Base-by-base conservation (phyloP, 1,140 invertebrate genomes). In the Papilio helenus region DNA sequence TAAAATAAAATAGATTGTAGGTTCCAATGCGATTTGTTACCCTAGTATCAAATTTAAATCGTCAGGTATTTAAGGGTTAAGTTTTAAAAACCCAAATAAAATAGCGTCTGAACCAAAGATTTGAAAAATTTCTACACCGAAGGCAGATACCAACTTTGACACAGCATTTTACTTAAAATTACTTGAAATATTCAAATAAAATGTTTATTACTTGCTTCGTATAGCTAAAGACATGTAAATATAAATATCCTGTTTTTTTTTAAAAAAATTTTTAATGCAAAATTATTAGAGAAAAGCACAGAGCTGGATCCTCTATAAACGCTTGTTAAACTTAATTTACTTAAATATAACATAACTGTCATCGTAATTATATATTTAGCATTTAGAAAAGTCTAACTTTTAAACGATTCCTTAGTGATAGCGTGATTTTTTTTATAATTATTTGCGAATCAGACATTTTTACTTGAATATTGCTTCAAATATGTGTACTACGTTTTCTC, bases 271-370 rank as follows among this genome's bases (percentile, higher is more conserved):
- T 7, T 1, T 18, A 29, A 68, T n/a, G n/a, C 26, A 68, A 68
- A 68, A 68, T 68, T 68, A 68, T 68, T 61, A 26, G 58, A 68
- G 14, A 68, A 29, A 29, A 68, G 14, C 61, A 29, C 14, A 34
- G 14, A 34, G 16, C 14, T 29, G 23, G 14, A 16, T 14, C 61
- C 61, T 68, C 61, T 29, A 61, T 61, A 68, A 68, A 68, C 26
- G 10, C 10, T 7, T 68, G 26, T 68, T 14, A 18, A 68, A 34
- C 29, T 34, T 68, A 34, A 68, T 20, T 61, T 61, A 61, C 20
- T 61, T 61, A 61, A 23, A 61, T 23, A 18, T 9, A 58, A 23
- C n/a, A 58, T 58, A 58, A 61, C 55, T 20, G 9, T 61, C 58
- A 0, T 61, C 23, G 3, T 61, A 61, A 61, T 26, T 61, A 61